Conservation (phyloP, 2,888 invertebrate species). For the Carpatolechia fugitivella region DNA sequence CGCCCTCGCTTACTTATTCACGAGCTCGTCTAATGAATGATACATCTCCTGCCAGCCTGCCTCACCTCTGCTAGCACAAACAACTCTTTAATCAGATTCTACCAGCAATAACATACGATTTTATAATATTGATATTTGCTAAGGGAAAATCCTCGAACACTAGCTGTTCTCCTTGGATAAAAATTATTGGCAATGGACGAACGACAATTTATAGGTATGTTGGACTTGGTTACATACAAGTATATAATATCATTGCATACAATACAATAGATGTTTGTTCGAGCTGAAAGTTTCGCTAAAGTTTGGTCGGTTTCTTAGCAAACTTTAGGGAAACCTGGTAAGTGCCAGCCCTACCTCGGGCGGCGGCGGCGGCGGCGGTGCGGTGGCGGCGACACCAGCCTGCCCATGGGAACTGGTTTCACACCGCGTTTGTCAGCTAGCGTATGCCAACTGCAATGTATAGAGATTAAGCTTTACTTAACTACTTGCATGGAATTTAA, state of each 20-base stretch:
- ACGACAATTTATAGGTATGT: too few species aligned
- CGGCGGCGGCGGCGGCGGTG: conserved; percentile 20
- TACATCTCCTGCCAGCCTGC: conserved; percentile 2
- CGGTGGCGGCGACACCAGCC: conserved; percentile 24
- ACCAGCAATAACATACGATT: neutral
- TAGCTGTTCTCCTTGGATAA: conserved; percentile 5
- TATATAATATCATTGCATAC: neutral
- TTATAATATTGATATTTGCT: neutral
- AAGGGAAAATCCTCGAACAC: neutral
- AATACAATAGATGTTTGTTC: conserved; percentile 9
- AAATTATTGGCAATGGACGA: neutral
- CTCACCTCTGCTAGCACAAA: neutral
- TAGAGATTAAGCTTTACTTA: conserved; percentile 3
- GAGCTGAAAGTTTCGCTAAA: neutral
- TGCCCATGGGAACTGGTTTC: conserved; percentile 59
- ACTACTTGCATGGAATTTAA: conserved; percentile 8
- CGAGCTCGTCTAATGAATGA: conserved; percentile 18
- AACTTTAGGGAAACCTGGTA: conserved; percentile 9
- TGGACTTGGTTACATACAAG: too few species aligned
- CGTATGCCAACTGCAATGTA: conserved; percentile 13
- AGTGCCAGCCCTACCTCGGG: conserved; percentile 23
- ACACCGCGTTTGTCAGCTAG: conserved; percentile 36
- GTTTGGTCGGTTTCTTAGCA: conserved; percentile 10
- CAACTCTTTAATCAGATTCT: neutral
- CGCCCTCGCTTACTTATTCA: conserved; percentile 37